These are phyloP conservation scores for Ornithoptera priamus DNA, from an alignment of 2,888 invertebrate species.

Conservation along the genomic window DNA sequence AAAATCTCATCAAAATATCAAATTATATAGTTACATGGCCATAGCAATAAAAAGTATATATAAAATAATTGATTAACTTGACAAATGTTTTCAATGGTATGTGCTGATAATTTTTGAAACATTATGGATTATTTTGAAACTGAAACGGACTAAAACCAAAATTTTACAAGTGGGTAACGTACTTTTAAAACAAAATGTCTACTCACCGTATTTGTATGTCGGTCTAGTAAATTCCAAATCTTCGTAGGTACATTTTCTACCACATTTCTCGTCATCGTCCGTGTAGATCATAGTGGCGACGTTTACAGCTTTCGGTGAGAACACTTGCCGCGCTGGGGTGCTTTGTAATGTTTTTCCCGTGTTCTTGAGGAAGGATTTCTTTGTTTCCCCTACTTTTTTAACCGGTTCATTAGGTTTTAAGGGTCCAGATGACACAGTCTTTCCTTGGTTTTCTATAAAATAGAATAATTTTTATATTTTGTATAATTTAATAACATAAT, in stretches of 20 bases:
- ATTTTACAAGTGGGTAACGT: neutral
- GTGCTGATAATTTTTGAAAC: too few relatives aligned
- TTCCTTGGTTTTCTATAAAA: slow-evolving; percentile 65
- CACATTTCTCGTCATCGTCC: slow-evolving; percentile 46
- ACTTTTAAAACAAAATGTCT: neutral
- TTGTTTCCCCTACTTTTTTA: slow-evolving; percentile 56
- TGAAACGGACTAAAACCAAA: too few relatives aligned
- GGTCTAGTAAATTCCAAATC: slow-evolving; percentile 66
- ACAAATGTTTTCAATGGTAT: too few relatives aligned
- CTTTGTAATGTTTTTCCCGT: slow-evolving; percentile 61
- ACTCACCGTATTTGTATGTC: slow-evolving; percentile 53
- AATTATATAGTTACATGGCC: neutral
- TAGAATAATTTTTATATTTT: neutral
- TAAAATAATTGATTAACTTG: neutral
- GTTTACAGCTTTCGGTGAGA: slow-evolving; percentile 59
- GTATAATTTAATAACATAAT: slow-evolving; percentile 20
- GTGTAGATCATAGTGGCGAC: slow-evolving; percentile 62
- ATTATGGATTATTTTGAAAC: too few relatives aligned
- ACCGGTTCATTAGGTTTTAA: slow-evolving; percentile 63
- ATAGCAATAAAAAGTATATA: neutral
- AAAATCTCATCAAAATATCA: too few relatives aligned
- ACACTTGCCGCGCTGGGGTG: slow-evolving; percentile 58
- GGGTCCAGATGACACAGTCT: slow-evolving; percentile 54
- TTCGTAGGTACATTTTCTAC: slow-evolving; percentile 42
- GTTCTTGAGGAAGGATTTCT: slow-evolving; percentile 67